A percentile compares a stretch with the other conserved stretches of the same genome.
Conservation (phyloP, 35 echinoderm and acorn worm species). For the Diadema setosum region DNA sequence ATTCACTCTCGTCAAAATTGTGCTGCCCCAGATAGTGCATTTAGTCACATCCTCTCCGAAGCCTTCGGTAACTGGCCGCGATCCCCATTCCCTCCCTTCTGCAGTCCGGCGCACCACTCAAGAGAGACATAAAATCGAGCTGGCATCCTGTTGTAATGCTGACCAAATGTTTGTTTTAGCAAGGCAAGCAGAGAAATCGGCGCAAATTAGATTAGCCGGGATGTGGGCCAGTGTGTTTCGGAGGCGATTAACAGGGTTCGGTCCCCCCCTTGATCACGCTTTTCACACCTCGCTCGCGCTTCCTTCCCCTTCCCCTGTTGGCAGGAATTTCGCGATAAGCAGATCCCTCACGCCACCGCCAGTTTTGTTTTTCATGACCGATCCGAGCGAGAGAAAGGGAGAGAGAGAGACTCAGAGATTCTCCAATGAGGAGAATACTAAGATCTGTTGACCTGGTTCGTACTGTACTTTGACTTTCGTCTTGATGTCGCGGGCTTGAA, state of each 20-base stretch:
- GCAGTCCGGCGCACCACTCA: too few species aligned
- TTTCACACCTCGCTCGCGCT: background rate
- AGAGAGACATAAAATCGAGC: background rate
- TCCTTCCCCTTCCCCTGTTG: background rate
- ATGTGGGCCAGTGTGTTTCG: background rate
- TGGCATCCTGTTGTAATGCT: background rate
- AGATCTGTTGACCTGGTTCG: background rate
- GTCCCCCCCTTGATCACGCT: background rate
- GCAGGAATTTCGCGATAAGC: background rate
- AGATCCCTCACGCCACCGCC: background rate
- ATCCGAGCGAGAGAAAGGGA: too few species aligned
- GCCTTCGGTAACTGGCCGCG: background rate
- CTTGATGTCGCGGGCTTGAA: background rate
- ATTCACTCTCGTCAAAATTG: too few species aligned
- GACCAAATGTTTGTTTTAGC: constrained; percentile 6
- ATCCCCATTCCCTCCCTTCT: background rate
- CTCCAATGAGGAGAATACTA: background rate
- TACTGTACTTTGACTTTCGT: background rate
- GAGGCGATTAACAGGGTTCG: background rate
- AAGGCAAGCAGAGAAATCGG: background rate
- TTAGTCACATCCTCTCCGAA: background rate
- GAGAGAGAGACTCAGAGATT: too few species aligned
- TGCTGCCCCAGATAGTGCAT: background rate
- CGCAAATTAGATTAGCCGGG: background rate
- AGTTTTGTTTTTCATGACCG: too few species aligned